Conservation (phyloP, 2,113 vertebrate genomes). For the Myxocyprinus asiaticus region DNA sequence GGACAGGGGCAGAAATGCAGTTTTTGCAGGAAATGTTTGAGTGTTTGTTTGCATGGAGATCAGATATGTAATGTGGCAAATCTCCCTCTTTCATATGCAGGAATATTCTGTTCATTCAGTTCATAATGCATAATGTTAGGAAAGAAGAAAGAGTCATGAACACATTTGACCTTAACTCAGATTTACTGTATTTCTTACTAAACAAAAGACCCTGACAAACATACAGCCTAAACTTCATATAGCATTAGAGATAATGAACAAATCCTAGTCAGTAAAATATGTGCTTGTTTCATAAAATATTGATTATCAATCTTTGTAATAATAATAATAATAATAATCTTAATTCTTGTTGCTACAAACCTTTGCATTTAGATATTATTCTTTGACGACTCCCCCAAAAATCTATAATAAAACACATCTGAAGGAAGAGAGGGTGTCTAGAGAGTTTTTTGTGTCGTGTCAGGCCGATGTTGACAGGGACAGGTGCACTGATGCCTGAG, state of each 20-base stretch:
- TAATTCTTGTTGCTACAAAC: conserved; percentile 68
- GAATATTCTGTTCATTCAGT: conserved; percentile 17
- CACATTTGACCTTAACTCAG: conserved; percentile 33
- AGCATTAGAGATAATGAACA: conserved; percentile 64
- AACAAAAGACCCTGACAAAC: conserved; percentile 63
- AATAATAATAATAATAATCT: conserved; percentile 56
- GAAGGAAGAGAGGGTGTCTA: conserved; percentile 32
- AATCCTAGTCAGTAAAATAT: conserved; percentile 72
- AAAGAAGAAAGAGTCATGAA: neutral
- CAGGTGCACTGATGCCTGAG: neutral
- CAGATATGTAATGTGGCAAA: conserved; percentile 1
- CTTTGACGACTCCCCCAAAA: conserved; percentile 48
- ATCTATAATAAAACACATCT: conserved; percentile 28
- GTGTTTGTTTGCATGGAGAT: neutral
- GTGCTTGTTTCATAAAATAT: conserved; percentile 75
- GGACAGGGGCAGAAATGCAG: neutral
- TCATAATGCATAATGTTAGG: neutral
- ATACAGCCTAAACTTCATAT: conserved; percentile 61
- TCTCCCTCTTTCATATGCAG: conserved; percentile 39
- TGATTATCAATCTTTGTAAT: conserved; percentile 60
- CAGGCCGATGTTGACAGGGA: neutral
- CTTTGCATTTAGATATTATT: conserved; percentile 57
- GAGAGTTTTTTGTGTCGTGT: conserved; percentile 27
- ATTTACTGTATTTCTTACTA: conserved; percentile 60
- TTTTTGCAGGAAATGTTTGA: neutral